Conservation (phyloP, 2,888 invertebrate species). For the Onthophagus sagittarius region DNA sequence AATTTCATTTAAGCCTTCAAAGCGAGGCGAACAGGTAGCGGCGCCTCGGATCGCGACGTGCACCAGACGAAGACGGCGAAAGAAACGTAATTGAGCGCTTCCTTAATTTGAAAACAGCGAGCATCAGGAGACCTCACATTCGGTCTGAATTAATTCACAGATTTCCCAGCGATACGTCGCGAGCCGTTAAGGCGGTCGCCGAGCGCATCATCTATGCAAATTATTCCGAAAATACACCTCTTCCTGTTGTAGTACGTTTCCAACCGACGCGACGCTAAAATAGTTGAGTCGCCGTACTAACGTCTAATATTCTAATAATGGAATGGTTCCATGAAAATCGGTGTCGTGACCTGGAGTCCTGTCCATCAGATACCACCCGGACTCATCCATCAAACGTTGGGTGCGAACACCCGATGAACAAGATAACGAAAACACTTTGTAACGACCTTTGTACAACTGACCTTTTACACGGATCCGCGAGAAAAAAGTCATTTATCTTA, state of each 20-base stretch:
- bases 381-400: constrained; percentile 48
- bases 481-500: constrained; percentile 48
- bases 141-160: constrained; percentile 29
- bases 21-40: constrained; percentile 14
- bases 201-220: constrained; percentile 30
- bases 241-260: background rate
- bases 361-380: constrained; percentile 46
- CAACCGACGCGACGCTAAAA: background rate
- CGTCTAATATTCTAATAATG: background rate
- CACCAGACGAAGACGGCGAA: constrained; percentile 21
- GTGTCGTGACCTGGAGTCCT: constrained; percentile 45
- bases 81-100: constrained; percentile 25
- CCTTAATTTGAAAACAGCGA: constrained; percentile 27
- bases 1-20: constrained; percentile 25
- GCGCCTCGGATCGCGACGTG: constrained; percentile 10
- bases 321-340: constrained; percentile 37
- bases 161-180: constrained; percentile 32
- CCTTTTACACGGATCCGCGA: constrained; percentile 47
- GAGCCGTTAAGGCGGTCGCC: constrained; percentile 32
- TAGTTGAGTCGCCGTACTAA: background rate
- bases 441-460: constrained; percentile 48
- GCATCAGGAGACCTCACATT: constrained; percentile 30
- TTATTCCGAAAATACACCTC: constrained; percentile 10
- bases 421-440: constrained; percentile 50
- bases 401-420: constrained; percentile 48